phyloP scores from a whole-genome alignment of 2,888 invertebrate genomes.

The Erebia epiphron region DNA sequence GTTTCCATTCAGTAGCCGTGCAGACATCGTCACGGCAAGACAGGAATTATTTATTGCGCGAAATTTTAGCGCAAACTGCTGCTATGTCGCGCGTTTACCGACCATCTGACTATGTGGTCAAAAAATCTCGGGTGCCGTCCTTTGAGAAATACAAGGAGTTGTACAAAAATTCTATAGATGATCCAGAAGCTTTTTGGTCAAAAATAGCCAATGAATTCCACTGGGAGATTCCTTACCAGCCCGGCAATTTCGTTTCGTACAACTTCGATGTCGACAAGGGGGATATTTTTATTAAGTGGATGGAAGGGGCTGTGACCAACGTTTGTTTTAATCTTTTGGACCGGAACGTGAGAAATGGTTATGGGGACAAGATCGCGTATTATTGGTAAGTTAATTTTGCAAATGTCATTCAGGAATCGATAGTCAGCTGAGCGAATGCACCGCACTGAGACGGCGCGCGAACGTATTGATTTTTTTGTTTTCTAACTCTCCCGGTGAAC shows the following conservation, averaged over 20 bases:
- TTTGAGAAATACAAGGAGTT: slow-evolving; percentile 90
- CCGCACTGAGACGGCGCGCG: slow-evolving; percentile 67
- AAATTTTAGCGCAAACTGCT: slow-evolving; percentile 46
- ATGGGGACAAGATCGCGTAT: slow-evolving; percentile 95
- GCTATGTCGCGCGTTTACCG: slow-evolving; percentile 86
- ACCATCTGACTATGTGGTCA: slow-evolving; percentile 85
- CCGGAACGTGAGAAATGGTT: slow-evolving; percentile 93
- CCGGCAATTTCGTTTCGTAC: slow-evolving; percentile 91
- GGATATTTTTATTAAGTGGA: slow-evolving; percentile 95
- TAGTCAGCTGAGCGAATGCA: slow-evolving; percentile 70
- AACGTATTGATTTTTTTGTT: slow-evolving; percentile 68
- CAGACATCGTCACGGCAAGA: slow-evolving; percentile 40
- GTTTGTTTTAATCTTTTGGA: slow-evolving; percentile 98
- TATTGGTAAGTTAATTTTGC: slow-evolving; percentile 90
- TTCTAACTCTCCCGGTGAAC: slow-evolving; percentile 35
- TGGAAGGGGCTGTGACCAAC: slow-evolving; percentile 97
- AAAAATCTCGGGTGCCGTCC: slow-evolving; percentile 83
- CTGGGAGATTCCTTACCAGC: slow-evolving; percentile 92
- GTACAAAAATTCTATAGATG: slow-evolving; percentile 93
- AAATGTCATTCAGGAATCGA: slow-evolving; percentile 56
- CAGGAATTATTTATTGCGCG: slow-evolving; percentile 35
- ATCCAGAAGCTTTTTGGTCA: slow-evolving; percentile 96
- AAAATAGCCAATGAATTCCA: slow-evolving; percentile 96
- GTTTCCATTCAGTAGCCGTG: slow-evolving; percentile 50
- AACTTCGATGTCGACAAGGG: slow-evolving; percentile 96